A percentile compares a stretch with the other conserved stretches of the same genome.
Conservation (phyloP, 2,797 vertebrate species). For the Euthynnus affinis region DNA sequence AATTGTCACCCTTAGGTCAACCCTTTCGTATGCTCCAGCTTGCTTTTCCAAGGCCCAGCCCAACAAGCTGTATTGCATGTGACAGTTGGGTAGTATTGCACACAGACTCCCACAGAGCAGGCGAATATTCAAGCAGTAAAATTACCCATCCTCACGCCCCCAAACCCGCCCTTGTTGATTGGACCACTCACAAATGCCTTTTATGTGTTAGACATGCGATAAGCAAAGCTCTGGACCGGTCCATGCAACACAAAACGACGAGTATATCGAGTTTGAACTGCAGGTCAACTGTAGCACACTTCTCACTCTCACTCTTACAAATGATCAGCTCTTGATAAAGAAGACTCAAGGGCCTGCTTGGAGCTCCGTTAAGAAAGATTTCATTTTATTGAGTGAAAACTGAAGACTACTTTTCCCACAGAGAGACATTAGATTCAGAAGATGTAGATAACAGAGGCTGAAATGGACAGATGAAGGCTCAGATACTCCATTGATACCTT, state of each 20-base stretch:
- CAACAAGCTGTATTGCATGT: slow-evolving; percentile 54
- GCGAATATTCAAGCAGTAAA: slow-evolving; percentile 63
- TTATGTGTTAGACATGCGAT: slow-evolving; percentile 73
- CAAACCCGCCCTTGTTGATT: slow-evolving; percentile 46
- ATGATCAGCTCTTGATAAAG: slow-evolving; percentile 62
- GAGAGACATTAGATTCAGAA: slow-evolving; percentile 67
- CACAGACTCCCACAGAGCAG: slow-evolving; percentile 63
- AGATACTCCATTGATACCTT: slow-evolving; percentile 61
- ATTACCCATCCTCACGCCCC: slow-evolving; percentile 42
- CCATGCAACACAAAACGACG: slow-evolving; percentile 66
- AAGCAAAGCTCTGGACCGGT: slow-evolving; percentile 56
- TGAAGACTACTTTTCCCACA: slow-evolving; percentile 62
- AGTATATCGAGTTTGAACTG: slow-evolving; percentile 21
- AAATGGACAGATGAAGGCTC: slow-evolving; percentile 56
- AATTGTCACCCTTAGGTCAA: slow-evolving; percentile 54
- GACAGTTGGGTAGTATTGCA: slow-evolving; percentile 62
- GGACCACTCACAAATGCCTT: slow-evolving; percentile 43
- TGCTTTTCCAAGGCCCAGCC: slow-evolving; percentile 46
- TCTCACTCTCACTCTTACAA: slow-evolving; percentile 46
- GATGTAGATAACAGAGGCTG: slow-evolving; percentile 47
- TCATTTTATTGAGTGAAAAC: slow-evolving; percentile 80
- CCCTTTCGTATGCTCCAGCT: slow-evolving; percentile 45
- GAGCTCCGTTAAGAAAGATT: slow-evolving; percentile 73
- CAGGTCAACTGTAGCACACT: slow-evolving; percentile 34
- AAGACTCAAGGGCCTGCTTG: slow-evolving; percentile 79